These are phyloP conservation scores for Encarsia formosa DNA, from an alignment of 2,888 invertebrate species.

Conservation along the genomic window DNA sequence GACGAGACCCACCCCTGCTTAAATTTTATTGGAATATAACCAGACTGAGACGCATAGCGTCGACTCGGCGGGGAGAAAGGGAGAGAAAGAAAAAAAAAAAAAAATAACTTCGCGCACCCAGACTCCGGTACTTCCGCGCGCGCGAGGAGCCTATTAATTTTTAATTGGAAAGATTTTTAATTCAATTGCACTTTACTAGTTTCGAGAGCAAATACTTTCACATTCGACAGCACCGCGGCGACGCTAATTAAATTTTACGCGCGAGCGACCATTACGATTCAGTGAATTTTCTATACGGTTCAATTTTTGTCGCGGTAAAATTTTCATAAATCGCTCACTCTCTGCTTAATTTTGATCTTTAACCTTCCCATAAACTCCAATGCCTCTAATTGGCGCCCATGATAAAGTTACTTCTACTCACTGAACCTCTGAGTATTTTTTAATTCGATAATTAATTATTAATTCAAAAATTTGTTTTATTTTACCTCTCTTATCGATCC, in stretches of 20 bases:
- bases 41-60: conserved; percentile 22
- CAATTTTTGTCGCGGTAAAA: conserved; percentile 19
- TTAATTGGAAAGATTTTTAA: conserved; percentile 30
- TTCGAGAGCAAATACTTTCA: conserved; percentile 26
- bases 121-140: conserved; percentile 13
- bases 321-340: conserved; percentile 17
- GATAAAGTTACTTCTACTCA: too few relatives aligned
- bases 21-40: conserved; percentile 30
- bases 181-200: conserved; percentile 30
- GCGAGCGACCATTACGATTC: conserved; percentile 25
- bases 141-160: conserved; percentile 27
- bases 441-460: too few relatives aligned
- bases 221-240: conserved; percentile 2
- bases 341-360: too few relatives aligned
- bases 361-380: too few relatives aligned
- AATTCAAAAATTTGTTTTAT: too few relatives aligned
- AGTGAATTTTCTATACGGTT: conserved; percentile 25
- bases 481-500: too few relatives aligned
- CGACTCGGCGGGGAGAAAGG: conserved; percentile 4
- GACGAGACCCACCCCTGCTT: conserved; percentile 26
- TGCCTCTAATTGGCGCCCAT: too few relatives aligned
- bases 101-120: neutral
- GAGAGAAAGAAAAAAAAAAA: conserved; percentile 10
- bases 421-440: too few relatives aligned
- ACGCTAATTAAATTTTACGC: conserved; percentile 28